Conservation (phyloP, 2,888 invertebrate genomes). For the Dryocosmus kuriphilus region DNA sequence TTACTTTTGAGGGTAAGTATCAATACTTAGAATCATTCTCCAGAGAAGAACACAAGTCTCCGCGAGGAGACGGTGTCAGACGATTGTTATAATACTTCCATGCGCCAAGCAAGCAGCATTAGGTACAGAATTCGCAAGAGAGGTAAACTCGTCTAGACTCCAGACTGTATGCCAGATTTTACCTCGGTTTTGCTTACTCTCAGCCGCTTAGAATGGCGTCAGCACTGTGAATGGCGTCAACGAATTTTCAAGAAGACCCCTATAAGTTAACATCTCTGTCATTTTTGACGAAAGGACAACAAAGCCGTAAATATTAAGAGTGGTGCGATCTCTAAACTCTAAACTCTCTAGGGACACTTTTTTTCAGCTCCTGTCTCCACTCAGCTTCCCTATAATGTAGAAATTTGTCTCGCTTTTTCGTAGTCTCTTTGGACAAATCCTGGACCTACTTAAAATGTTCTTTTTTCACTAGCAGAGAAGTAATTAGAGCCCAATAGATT, state of each 20-base stretch:
- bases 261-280: neutral
- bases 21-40: neutral
- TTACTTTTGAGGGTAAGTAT: neutral
- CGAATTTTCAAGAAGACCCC: neutral
- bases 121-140: neutral
- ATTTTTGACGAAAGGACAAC: neutral
- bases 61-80: neutral
- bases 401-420: neutral
- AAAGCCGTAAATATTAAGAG: constrained; percentile 2
- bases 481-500: neutral
- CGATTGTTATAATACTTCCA: neutral
- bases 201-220: constrained; percentile 5
- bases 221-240: neutral
- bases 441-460: neutral
- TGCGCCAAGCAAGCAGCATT: neutral
- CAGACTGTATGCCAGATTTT: constrained; percentile 1
- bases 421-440: neutral
- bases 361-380: neutral
- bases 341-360: neutral
- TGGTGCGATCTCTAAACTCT: neutral
- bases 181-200: neutral
- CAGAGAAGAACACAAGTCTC: neutral
- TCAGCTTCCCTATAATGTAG: neutral
- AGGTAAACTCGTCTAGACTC: neutral
- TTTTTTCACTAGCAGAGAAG: neutral